Percentiles rank a stretch among this genome's conserved stretches.
Evolutionary conservation across 2,113 vertebrate species (phyloP).

Genomic region (Pygoscelis antarcticus): DNA sequence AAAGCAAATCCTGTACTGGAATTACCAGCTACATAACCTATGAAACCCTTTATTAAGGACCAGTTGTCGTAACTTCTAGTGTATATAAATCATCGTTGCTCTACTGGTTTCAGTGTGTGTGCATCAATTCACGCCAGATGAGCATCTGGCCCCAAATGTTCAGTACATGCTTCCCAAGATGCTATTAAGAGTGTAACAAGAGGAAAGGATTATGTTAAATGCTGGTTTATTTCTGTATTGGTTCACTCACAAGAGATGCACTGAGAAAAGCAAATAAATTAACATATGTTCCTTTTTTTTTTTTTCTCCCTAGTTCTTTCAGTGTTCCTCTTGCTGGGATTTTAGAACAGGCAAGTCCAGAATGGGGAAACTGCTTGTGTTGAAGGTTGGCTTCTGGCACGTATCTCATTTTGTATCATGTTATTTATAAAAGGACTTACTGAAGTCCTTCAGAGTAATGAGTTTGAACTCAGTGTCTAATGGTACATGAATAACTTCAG

Average conservation of each 20-base stretch:
- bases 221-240: background rate
- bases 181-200: background rate
- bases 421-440: background rate
- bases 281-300: background rate
- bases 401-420: background rate
- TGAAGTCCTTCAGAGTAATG: background rate
- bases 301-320: background rate
- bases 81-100: background rate
- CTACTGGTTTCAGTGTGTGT: background rate
- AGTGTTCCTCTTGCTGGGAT: background rate
- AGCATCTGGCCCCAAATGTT: constrained; percentile 39
- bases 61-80: background rate
- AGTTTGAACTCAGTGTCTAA: background rate
- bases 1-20: constrained; percentile 20
- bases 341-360: background rate
- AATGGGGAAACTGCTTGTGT: background rate
- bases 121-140: background rate
- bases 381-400: background rate
- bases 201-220: constrained; percentile 5
- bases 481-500: background rate
- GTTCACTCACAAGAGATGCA: background rate
- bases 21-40: constrained; percentile 47
- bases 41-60: constrained; percentile 20
- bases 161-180: constrained; percentile 3
- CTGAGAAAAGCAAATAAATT: background rate